Base-by-base conservation (phyloP, 2,888 invertebrate genomes). In the Dermolepida albohirtum region DNA sequence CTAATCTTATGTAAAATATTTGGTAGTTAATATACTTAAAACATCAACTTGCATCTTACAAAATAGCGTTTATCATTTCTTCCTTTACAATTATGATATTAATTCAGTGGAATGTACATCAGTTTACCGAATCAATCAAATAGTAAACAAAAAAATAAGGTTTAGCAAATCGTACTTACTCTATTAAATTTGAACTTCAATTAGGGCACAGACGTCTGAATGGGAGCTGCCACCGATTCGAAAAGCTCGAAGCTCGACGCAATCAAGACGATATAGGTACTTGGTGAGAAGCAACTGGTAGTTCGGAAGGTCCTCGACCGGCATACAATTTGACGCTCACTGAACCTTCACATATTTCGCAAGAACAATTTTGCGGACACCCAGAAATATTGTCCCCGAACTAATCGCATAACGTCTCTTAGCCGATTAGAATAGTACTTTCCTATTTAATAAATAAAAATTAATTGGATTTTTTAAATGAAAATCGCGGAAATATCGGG, bases 281-380 rank as follows among this genome's bases (percentile, higher is more conserved):
- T 22, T 34, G 34, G 10, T 50, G 50, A 49, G 65, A 65, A 65
- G 65, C 65, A 65, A 65, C 65, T 65, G 65, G 65, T 65, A 65
- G 65, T 65, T 65, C 16, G 29, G 44, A 40, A 50, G 51, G 64
- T 64, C 43, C 17, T 41, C 22, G 43, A 27, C 55, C 55, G 55
- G 55, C 55, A 57, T 10, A 8, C 41, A 41, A 16, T 54, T 16
- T 39, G 39, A 14, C 34, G 12, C 41, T 43, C 22, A 57, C 43
- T 17, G 22, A 41, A 22, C n/a, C 43, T 57, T 57, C 22, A 57
- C 55, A 57, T 43, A 54, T 16, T 40, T 49, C 5, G 17, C 17
- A 16, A 34, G 34, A 34, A 8, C 1, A 6, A 10, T 6, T 34
- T 10, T 34, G 34, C 2, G 34, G 34, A 1, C 34, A 49, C n/a